Base-by-base conservation (phyloP, 2,888 invertebrate genomes). In the Tortrix viridana region DNA sequence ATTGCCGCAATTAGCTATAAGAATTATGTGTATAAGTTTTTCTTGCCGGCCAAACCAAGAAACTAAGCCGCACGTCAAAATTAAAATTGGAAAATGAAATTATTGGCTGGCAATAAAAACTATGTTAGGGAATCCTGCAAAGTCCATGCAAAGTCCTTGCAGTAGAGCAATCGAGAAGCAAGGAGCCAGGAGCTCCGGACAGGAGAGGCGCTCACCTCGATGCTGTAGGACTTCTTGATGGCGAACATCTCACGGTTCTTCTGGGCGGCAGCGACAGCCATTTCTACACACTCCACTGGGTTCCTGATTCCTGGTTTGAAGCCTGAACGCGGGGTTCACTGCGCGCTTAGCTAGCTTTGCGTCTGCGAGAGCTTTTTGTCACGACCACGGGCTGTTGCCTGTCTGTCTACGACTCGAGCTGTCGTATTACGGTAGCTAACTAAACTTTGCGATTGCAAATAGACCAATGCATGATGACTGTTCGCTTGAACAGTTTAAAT, bases 221-320 rank as follows among this genome's bases (percentile, higher is more conserved):
- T 97, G 94, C 97, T 98, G 95, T 98, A 98, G 73, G 97, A 97
- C 89, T 98, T 98, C 94, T 98, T 98, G 93, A 98, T 98, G 88
- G 98, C 97, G 94, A 98, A 98, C 96, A 97, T 96, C 92, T 98
- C 97, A 88, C 98, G 96, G 93, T 97, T 98, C 93, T 97, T 97
- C 93, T 97, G 97, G 72, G 97, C 97, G 86, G 97, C 96, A 85
- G 97, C 96, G 82, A 97, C 97, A 92, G 97, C 96, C 95, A 97
- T 97, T 94, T 81, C 90, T 93, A 85, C 79, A 84, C 88, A 90
- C 89, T 82, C 83, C 87, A 88, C 86, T 85, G 82, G 93, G 88
- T 88, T 90, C 85, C 67, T 53, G 56, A 67, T 80, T 61, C 61
- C 61, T 62, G 62, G 62, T 41, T 38, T 41, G 77, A 79, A 79